Conservation (phyloP, 2,113 vertebrate genomes). For the Glaucidium brasilianum region DNA sequence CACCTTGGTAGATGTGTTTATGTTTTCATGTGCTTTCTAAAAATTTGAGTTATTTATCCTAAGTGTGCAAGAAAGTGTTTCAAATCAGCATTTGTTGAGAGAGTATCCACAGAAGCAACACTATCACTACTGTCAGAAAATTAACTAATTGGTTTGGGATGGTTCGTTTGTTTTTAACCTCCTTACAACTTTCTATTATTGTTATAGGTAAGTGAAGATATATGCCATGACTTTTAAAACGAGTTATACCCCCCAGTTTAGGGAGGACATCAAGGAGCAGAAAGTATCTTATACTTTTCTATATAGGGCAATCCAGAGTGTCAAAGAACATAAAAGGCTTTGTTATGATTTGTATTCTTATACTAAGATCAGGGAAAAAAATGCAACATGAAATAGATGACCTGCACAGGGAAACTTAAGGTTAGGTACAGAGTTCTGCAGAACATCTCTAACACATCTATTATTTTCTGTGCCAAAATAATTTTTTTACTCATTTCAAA, state of each 20-base stretch:
- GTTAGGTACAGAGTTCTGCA: neutral
- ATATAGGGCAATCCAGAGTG: neutral
- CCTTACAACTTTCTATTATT: neutral
- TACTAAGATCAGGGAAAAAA: neutral
- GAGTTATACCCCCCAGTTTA: neutral
- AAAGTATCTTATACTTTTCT: neutral
- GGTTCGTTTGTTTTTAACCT: neutral
- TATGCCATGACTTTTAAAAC: neutral
- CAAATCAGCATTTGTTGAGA: neutral
- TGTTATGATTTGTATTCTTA: neutral
- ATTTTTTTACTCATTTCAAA: neutral
- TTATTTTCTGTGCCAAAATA: neutral
- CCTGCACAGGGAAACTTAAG: neutral
- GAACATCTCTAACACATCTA: neutral
- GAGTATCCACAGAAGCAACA: neutral
- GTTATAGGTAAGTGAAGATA: neutral
- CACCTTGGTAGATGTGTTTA: neutral
- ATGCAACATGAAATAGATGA: neutral
- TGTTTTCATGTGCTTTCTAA: neutral
- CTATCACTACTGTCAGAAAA: neutral
- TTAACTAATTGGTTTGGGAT: neutral
- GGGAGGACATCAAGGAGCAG: neutral
- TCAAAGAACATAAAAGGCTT: neutral
- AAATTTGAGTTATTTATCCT: neutral
- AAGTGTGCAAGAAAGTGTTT: neutral